Evolutionary conservation across 2,888 invertebrate species (phyloP).

Genomic region (Euplexia lucipara): DNA sequence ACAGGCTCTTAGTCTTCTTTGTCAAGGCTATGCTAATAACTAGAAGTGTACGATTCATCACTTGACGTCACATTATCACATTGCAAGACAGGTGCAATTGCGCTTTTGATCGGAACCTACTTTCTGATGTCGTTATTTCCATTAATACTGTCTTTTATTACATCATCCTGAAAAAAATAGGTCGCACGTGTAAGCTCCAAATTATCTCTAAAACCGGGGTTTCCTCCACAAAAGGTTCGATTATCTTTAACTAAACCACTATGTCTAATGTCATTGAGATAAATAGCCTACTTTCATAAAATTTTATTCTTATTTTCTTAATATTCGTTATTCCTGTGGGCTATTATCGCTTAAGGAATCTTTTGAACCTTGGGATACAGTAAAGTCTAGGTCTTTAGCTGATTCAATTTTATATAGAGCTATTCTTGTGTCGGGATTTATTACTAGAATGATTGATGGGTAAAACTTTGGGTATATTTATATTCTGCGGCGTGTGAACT

Average conservation of each 20-base stretch:
- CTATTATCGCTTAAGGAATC: conserved; percentile 19
- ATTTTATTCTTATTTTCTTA: conserved; percentile 14
- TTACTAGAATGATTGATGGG: conserved; percentile 54
- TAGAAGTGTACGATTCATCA: neutral
- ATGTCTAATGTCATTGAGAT: conserved; percentile 43
- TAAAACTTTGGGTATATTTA: conserved; percentile 23
- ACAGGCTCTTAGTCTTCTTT: neutral
- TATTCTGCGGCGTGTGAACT: conserved; percentile 18
- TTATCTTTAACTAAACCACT: conserved; percentile 25
- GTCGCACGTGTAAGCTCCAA: conserved; percentile 24
- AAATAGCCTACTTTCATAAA: conserved; percentile 27
- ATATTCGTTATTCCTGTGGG: conserved; percentile 14
- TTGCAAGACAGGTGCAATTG: neutral
- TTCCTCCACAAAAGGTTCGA: neutral
- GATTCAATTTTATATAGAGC: conserved; percentile 22
- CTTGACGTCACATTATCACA: neutral
- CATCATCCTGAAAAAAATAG: conserved; percentile 1
- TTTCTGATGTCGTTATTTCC: neutral
- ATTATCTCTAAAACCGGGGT: conserved; percentile 17
- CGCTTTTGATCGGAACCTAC: conserved; percentile 2
- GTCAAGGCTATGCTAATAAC: neutral
- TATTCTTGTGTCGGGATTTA: conserved; percentile 42
- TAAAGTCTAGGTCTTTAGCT: conserved; percentile 25
- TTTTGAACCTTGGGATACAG: conserved; percentile 33
- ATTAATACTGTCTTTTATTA: conserved; percentile 2